Base-by-base conservation (phyloP, 2,888 invertebrate genomes). In the Thumatha senex region DNA sequence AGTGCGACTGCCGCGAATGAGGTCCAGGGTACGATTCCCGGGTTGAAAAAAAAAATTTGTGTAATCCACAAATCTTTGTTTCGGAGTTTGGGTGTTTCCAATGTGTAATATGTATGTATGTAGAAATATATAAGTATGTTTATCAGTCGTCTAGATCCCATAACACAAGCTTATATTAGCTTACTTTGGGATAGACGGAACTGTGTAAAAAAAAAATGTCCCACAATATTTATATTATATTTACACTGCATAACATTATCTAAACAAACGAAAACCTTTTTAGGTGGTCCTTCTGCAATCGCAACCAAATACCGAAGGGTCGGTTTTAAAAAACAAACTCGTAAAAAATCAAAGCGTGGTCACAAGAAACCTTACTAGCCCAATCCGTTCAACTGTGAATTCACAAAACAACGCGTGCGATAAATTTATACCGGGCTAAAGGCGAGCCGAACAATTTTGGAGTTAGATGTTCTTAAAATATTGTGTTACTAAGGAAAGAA, bases 381-480 rank as follows among this genome's bases (percentile, higher is more conserved):
- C 56, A 46, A 56, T 39, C 46, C 68, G 45, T 46, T 70, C 69
- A 67, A 70, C 76, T 76, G 84, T 80, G 68, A 77, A 67, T 74
- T 78, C 67, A 70, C 74, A 73, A 70, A 68, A 79, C 77, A 78
- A 78, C 82, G 80, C 81, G 76, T 55, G 53, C 68, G 69, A 67
- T 66, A 64, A 69, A 64, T 58, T 64, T 59, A 73, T 65, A 62
- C 46, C 43, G 36, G 46, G 30, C 39, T 35, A 55, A 61, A 54
- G 40, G 40, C 48, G 39, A 55, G 41, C 54, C 48, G 41, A 60
- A 63, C 53, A 41, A 5, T 42, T 41, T 45, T 10, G 15, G 34
- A 50, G 31, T 41, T 14, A 31, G 14, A 43, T 0, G 5, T 36
- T 29, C 34, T 42, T 39, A 33, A 24, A 40, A 43, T 70, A 70